Conservation (phyloP, 2,113 vertebrate genomes). For the Taxidea taxus region DNA sequence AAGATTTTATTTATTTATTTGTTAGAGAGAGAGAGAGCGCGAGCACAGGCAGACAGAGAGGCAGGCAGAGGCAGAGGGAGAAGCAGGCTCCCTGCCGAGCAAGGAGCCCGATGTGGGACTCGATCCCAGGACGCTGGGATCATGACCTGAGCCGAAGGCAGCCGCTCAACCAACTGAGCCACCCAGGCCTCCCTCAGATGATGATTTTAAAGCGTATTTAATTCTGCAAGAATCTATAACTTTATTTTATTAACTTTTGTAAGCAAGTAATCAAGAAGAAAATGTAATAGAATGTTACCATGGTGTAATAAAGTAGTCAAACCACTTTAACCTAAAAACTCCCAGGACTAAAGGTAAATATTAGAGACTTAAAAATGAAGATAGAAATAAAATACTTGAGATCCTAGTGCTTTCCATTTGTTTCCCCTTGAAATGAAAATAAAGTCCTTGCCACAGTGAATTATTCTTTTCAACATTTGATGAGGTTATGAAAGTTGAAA, state of each 20-base stretch:
- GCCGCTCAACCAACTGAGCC: too few species aligned
- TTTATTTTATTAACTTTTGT: background rate
- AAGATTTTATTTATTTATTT: too few species aligned
- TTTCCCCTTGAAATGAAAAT: constrained; percentile 72
- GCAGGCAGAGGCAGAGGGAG: too few species aligned
- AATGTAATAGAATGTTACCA: background rate
- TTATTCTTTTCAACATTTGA: constrained; percentile 78
- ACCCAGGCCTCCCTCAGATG: too few species aligned
- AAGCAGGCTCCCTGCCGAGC: too few species aligned
- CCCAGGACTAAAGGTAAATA: background rate
- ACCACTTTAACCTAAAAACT: constrained; percentile 18
- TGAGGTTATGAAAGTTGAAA: constrained; percentile 78
- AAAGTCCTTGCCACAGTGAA: constrained; percentile 80
- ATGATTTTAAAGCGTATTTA: background rate
- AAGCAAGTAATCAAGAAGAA: background rate
- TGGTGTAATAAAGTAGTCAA: background rate
- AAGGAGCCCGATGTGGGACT: too few species aligned
- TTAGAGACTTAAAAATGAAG: constrained; percentile 70
- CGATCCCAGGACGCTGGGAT: too few species aligned
- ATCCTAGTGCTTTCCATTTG: constrained; percentile 66
- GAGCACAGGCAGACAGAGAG: too few species aligned
- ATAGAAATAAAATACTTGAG: constrained; percentile 70
- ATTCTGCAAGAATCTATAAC: background rate
- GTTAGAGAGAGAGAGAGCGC: too few species aligned
- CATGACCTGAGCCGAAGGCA: too few species aligned